Percentiles rank a stretch among this genome's conserved stretches.
phyloP scores from a whole-genome alignment of 1,140 invertebrate genomes.

The Adelges cooleyi region DNA sequence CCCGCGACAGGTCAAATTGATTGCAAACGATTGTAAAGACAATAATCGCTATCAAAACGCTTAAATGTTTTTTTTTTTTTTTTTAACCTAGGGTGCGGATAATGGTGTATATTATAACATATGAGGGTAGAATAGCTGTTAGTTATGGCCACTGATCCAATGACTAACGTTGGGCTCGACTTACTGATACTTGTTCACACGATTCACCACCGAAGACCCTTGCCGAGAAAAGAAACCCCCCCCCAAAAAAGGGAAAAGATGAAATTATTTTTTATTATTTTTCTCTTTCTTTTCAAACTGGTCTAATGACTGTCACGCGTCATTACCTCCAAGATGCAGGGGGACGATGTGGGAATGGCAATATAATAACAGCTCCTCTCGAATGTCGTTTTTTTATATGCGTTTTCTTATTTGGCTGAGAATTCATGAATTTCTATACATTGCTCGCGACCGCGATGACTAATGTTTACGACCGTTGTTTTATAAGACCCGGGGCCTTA shows the following conservation, averaged over 20 bases:
- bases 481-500: neutral
- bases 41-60: too few species aligned
- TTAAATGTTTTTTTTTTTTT: too few species aligned
- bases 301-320: slow-evolving; percentile 13
- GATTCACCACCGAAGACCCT: neutral
- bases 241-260: neutral
- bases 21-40: too few species aligned
- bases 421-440: neutral
- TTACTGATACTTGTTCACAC: neutral
- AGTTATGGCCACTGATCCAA: too few species aligned
- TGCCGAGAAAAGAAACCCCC: slow-evolving; percentile 1
- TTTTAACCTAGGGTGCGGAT: too few species aligned
- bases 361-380: neutral
- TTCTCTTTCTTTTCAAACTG: neutral
- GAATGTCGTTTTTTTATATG: neutral
- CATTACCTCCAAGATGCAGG: neutral
- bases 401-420: neutral
- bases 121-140: too few species aligned
- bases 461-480: neutral
- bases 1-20: too few species aligned
- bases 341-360: neutral
- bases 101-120: too few species aligned
- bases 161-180: too few species aligned
- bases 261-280: neutral
- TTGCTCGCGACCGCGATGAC: neutral